Evolutionary conservation across 2,888 invertebrate species (phyloP).

Genomic region (Zygothrica quintamaculata): DNA sequence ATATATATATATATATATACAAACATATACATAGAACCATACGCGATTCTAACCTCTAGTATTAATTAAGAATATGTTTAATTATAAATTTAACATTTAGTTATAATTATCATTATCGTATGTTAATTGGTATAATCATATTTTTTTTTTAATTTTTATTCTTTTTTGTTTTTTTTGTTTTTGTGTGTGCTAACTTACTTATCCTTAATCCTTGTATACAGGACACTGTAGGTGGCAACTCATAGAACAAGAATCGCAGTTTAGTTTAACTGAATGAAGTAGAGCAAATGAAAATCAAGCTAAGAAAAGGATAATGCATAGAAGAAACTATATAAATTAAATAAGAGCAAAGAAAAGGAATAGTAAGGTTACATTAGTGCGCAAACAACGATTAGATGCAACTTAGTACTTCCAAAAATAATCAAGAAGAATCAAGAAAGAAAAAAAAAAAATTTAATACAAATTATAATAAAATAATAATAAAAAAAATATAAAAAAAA

Average conservation of each 20-base stretch:
- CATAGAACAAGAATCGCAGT: slow-evolving; percentile 43
- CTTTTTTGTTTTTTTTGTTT: slow-evolving; percentile 33
- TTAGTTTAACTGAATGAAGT: slow-evolving; percentile 24
- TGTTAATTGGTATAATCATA: no score
- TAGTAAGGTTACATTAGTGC: slow-evolving; percentile 34
- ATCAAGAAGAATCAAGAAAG: slow-evolving; percentile 14
- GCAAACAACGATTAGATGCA: slow-evolving; percentile 66
- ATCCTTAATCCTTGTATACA: slow-evolving; percentile 34
- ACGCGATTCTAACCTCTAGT: slow-evolving; percentile 39
- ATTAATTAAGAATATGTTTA: slow-evolving; percentile 30
- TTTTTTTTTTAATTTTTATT: no score
- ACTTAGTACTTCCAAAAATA: slow-evolving; percentile 68
- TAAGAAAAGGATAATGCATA: slow-evolving; percentile 11
- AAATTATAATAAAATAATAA: slow-evolving; percentile 27
- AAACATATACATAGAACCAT: not conserved
- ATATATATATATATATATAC: slow-evolving; percentile 1
- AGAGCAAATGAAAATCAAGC: slow-evolving; percentile 1
- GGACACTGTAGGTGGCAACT: slow-evolving; percentile 43
- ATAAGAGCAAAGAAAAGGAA: slow-evolving; percentile 17
- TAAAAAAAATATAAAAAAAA: slow-evolving; percentile 16
- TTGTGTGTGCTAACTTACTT: slow-evolving; percentile 30
- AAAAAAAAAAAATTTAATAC: slow-evolving; percentile 16
- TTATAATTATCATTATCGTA: no score
- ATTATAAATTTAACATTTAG: slow-evolving; percentile 30
- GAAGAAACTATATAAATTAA: slow-evolving; percentile 5